Conservation (phyloP, 2,113 vertebrate species). For the Hippocampus zosterae region DNA sequence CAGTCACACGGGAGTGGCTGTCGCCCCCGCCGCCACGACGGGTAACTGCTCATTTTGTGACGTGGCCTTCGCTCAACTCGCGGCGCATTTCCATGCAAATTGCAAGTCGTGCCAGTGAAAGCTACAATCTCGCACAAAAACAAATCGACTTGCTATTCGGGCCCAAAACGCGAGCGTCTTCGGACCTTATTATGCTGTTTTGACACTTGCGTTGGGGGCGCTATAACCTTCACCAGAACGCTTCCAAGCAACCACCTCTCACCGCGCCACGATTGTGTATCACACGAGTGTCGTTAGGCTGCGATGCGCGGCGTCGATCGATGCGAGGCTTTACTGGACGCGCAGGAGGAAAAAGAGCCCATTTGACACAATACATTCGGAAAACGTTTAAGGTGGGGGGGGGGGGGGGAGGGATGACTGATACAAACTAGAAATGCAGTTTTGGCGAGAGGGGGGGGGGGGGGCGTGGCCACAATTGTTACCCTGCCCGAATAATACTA, state of each 20-base stretch:
- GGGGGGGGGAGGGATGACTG: rapidly evolving
- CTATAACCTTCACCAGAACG: background rate
- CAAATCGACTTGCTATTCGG: background rate
- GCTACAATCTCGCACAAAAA: background rate
- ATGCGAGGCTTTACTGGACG: background rate
- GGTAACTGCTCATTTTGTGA: conserved; percentile 26
- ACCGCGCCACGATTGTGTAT: background rate
- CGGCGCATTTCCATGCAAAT: background rate
- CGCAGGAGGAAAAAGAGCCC: background rate
- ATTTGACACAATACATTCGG: background rate
- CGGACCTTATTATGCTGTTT: background rate
- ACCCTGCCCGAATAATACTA: background rate
- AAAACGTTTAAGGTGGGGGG: background rate
- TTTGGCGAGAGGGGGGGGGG: background rate
- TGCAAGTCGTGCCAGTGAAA: background rate
- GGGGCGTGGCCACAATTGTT: background rate
- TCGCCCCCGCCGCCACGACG: background rate
- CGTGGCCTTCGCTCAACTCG: background rate
- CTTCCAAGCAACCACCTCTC: background rate
- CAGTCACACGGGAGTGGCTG: background rate
- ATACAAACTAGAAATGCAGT: background rate
- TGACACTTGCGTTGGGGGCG: background rate
- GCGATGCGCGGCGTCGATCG: background rate
- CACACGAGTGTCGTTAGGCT: background rate
- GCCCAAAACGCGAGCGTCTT: background rate